A percentile compares a stretch with the other conserved stretches of the same genome.
Evolutionary conservation across 2,113 vertebrate species (phyloP).

Genomic region (Limanda limanda): DNA sequence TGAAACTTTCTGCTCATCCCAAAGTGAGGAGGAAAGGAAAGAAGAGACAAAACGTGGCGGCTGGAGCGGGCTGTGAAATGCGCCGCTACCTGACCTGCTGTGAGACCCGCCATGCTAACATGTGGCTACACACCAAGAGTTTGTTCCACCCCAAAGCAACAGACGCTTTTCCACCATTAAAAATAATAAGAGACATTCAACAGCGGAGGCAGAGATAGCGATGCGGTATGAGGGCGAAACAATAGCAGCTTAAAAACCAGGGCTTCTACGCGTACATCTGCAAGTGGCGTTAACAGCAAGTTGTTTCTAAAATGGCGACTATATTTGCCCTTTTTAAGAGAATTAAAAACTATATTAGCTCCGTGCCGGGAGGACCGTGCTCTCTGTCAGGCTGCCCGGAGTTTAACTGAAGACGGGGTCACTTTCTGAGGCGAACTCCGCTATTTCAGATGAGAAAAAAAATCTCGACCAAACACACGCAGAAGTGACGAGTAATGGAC

Average conservation of each 20-base stretch:
- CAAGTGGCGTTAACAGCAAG: conserved; percentile 10
- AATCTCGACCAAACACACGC: conserved; percentile 12
- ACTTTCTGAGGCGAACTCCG: conserved; percentile 33
- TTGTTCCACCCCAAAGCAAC: neutral
- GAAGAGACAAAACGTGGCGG: conserved; percentile 17
- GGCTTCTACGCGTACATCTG: neutral
- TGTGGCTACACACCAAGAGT: neutral
- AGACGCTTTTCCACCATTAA: neutral
- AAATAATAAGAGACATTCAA: neutral
- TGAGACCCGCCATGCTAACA: neutral
- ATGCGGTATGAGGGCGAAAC: neutral
- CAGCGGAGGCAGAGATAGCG: too few species aligned
- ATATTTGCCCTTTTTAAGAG: neutral
- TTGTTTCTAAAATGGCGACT: conserved; percentile 51
- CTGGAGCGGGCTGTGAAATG: neutral
- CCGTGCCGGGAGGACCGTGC: neutral
- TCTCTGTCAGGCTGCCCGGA: conserved; percentile 27
- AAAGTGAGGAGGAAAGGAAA: neutral
- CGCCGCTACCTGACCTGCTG: neutral
- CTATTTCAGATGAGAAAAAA: conserved; percentile 8
- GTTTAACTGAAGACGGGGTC: conserved; percentile 40
- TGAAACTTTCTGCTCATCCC: conserved; percentile 62
- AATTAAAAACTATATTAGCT: conserved; percentile 19
- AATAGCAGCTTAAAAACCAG: neutral
- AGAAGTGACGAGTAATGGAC: neutral